Evolutionary conservation across 2,888 invertebrate species (phyloP).

Genomic region (Phytoseiulus persimilis): DNA sequence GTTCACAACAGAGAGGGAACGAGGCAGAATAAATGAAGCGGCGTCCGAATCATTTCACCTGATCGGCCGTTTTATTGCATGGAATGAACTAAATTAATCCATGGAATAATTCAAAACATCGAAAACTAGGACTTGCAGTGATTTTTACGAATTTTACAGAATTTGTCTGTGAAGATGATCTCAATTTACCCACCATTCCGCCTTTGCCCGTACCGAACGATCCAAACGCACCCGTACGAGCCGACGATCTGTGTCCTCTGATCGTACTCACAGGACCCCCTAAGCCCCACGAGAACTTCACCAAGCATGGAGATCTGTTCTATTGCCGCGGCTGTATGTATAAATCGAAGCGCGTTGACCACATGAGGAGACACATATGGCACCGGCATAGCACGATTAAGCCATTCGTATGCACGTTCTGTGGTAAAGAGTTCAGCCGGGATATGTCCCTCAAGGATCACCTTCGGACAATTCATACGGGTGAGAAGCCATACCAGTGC

Average conservation of each 20-base stretch:
- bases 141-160: background rate
- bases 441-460: slow-evolving; percentile 24
- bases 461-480: slow-evolving; percentile 8
- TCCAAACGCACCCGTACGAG: background rate
- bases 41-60: too few relatives aligned
- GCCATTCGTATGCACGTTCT: slow-evolving; percentile 11
- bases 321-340: background rate
- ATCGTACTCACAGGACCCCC: slow-evolving; percentile 28
- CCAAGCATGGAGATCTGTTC: slow-evolving; percentile 14
- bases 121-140: too few relatives aligned
- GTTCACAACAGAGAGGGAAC: too few relatives aligned
- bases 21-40: too few relatives aligned
- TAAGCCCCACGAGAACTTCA: slow-evolving; percentile 11
- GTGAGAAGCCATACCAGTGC: slow-evolving; percentile 25
- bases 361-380: slow-evolving; percentile 17
- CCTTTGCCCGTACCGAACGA: background rate
- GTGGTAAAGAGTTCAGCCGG: background rate
- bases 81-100: too few relatives aligned
- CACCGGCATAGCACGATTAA: slow-evolving; percentile 22
- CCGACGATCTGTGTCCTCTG: slow-evolving; percentile 8
- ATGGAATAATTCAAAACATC: too few relatives aligned
- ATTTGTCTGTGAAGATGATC: background rate
- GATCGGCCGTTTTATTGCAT: too few relatives aligned
- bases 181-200: background rate
- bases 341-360: background rate